Evolutionary conservation across 2,113 vertebrate species (phyloP), one percentile per base, ranked within the genome.

Genomic region (Xyliphius kryptos): DNA sequence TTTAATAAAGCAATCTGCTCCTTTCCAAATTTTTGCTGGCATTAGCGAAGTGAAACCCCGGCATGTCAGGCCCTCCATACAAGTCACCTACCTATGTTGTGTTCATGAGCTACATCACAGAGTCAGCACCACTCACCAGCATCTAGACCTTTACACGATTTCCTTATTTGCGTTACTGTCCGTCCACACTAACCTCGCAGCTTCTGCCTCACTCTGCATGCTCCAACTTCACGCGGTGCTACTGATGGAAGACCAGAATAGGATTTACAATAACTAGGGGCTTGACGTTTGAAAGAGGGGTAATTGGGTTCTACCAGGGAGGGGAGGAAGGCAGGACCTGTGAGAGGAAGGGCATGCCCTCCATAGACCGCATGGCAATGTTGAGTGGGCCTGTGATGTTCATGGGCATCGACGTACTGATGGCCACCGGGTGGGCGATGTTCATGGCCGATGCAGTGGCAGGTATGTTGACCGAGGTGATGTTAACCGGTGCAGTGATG

Each of bases 311-410:
- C 91, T 92, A 98, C 95, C 93, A 97, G 66, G 93, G 95, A 43
- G 94, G 92, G 68, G 93, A 92, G 14, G 95, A 96, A 74, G 93
- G 95, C 87, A 98, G 85, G 76, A 93, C 92, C 80, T 98, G 95
- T 79, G 95, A 93, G 75, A 98, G 91, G 83, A 98, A 98, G 75
- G 93, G 89, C 95, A 98, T 96, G 87, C 91, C 95, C 71, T 97
- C 95, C 82, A 96, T 95, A 16, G 95, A 85, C 71, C 95, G 86
- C 90, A 93, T 91, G 9, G 91, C 88, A 81, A 93, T 92, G 81
- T 93, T 93, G 74, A 93, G 83, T 1, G 90, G 91, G 7, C 88
- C 90, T 16, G 91, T 87, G 80, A 92, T 79, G 56, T 91, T 93
- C 91, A 93, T 93, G 77, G 90, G 86, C 91, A 93, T 93, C 46